phyloP scores from a whole-genome alignment of 2,113 vertebrate species.

The Sphaerodactylus townsendi region DNA sequence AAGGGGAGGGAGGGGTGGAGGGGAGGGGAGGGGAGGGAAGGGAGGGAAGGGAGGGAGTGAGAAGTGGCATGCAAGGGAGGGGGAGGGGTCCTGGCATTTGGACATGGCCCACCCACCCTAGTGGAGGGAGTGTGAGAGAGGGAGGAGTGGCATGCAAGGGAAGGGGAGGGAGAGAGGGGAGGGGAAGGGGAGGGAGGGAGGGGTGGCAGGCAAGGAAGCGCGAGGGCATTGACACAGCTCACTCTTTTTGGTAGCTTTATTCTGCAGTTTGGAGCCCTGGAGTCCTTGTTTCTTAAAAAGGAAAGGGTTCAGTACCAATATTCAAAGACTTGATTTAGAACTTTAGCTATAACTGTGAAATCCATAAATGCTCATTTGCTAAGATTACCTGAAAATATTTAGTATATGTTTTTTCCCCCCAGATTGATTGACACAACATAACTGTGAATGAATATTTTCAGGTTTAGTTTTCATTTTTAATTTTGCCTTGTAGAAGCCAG shows the following conservation, averaged over 20 bases:
- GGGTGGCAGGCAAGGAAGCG: no score
- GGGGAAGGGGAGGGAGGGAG: no score
- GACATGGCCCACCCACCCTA: no score
- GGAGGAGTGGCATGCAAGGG: no score
- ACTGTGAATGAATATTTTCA: neutral
- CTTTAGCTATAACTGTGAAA: neutral
- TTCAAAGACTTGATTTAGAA: neutral
- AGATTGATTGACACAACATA: neutral
- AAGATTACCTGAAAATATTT: neutral
- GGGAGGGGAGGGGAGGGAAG: no score
- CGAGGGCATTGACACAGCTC: no score
- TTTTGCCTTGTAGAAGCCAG: slow-evolving; percentile 5
- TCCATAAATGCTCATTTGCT: neutral
- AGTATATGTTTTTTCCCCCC: neutral
- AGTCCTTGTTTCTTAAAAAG: neutral
- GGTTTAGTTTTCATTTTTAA: slow-evolving; percentile 4
- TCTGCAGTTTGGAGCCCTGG: neutral
- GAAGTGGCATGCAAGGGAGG: no score
- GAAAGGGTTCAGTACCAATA: neutral
- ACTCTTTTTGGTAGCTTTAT: neutral
- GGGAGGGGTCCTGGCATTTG: no score
- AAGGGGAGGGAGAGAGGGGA: no score
- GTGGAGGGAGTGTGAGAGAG: no score
- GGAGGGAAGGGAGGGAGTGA: no score
- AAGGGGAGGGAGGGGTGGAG: no score